Evolutionary conservation across 2,113 vertebrate species (phyloP).

Genomic region (Melanerpes aurifrons): DNA sequence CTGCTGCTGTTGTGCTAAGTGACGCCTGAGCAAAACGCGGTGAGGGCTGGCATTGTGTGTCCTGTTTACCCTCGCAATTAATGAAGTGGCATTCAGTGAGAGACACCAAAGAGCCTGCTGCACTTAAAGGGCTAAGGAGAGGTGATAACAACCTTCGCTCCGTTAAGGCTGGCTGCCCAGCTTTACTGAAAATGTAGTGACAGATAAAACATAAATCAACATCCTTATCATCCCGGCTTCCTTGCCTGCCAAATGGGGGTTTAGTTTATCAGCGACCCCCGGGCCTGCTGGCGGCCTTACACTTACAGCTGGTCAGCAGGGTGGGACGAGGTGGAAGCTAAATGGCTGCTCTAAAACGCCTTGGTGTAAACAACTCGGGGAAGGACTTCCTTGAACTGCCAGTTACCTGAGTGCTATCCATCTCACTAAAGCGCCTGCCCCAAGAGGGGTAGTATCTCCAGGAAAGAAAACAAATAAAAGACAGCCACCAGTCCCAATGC

Average conservation of each 20-base stretch:
- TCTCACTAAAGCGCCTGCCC: constrained; percentile 81
- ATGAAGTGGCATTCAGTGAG: constrained; percentile 42
- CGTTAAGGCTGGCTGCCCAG: constrained; percentile 76
- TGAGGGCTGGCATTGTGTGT: neutral
- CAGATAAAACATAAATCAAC: constrained; percentile 86
- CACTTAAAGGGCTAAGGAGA: constrained; percentile 77
- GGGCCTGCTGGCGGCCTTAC: constrained; percentile 66
- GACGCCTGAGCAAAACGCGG: accelerated
- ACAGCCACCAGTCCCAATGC: neutral
- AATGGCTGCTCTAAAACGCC: constrained; percentile 80
- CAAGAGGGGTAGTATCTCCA: constrained; percentile 36
- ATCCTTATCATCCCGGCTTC: constrained; percentile 78
- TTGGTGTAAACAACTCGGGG: constrained; percentile 76
- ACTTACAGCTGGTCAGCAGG: constrained; percentile 57
- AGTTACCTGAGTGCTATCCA: constrained; percentile 71
- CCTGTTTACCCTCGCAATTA: constrained; percentile 63
- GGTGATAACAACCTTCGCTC: constrained; percentile 76
- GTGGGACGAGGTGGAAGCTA: constrained; percentile 68
- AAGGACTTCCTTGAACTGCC: constrained; percentile 81
- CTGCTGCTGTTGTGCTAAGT: neutral
- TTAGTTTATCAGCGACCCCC: constrained; percentile 78
- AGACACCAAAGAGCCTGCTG: constrained; percentile 69
- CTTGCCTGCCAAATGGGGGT: constrained; percentile 81
- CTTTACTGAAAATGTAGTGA: constrained; percentile 81
- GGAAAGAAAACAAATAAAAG: constrained; percentile 81